Conservation (phyloP, 92 coral and sea anemone genomes). For the Epizoanthus illoricatus region DNA sequence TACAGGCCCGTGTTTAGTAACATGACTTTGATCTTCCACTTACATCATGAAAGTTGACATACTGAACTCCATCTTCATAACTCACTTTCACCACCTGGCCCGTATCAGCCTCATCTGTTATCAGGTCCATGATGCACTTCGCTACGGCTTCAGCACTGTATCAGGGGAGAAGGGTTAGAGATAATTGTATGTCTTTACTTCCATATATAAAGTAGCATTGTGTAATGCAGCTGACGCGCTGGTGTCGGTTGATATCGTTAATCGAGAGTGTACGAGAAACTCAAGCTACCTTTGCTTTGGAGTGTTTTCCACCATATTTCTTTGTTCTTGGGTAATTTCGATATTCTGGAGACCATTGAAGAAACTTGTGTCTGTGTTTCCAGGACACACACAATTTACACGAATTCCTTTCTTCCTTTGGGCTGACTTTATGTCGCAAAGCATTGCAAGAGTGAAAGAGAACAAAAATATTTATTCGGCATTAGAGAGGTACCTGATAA, state of each 20-base stretch:
- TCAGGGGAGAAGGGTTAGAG: neutral
- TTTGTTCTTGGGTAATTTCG: conserved; percentile 67
- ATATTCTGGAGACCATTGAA: conserved; percentile 50
- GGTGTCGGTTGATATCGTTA: neutral
- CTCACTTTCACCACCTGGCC: conserved; percentile 93
- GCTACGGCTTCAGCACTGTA: conserved; percentile 86
- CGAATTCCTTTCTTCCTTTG: conserved; percentile 77
- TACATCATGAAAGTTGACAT: conserved; percentile 78
- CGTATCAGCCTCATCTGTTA: conserved; percentile 73
- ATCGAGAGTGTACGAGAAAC: neutral
- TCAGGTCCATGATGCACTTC: conserved; percentile 69
- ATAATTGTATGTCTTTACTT: neutral
- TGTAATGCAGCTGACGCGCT: neutral
- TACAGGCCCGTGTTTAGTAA: too few relatives aligned
- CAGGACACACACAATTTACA: conserved; percentile 91
- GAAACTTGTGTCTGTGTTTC: conserved; percentile 74
- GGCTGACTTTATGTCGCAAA: conserved; percentile 51
- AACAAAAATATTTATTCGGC: too few relatives aligned
- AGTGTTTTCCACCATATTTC: conserved; percentile 55
- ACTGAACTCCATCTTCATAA: conserved; percentile 83
- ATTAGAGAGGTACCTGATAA: too few relatives aligned
- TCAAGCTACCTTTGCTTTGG: conserved; percentile 66
- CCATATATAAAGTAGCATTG: neutral
- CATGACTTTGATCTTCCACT: conserved; percentile 18
- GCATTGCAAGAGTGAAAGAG: too few relatives aligned